Base-by-base conservation (phyloP, 2,888 invertebrate genomes). In the Tortricodes alternella region DNA sequence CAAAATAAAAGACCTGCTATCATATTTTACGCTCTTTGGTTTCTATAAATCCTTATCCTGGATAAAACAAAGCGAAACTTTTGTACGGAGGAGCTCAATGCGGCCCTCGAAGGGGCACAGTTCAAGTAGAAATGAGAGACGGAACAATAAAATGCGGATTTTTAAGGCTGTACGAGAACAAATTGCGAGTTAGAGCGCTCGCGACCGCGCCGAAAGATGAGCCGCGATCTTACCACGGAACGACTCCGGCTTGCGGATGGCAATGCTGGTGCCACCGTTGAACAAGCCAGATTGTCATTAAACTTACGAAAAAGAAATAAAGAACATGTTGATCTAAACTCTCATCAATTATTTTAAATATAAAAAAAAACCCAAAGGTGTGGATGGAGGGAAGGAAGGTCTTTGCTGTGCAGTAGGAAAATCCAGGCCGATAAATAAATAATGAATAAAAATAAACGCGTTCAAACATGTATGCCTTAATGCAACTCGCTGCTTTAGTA, bases 81-180 rank as follows among this genome's bases (percentile, higher is more conserved):
- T 68, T 62, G 64, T 64, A 57, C 61, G 60, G 55, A 59, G 62
- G 63, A 71, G 69, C 71, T 78, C 73, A 77, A 76, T 74, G 73
- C 71, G 74, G 71, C 68, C 69, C 72, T 70, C 60, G 65, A 62
- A 67, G 65, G 70, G 67, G 70, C 73, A 67, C 76, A 79, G 78
- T 83, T 83, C 78, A 74, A 81, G 76, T 73, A 78, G 75, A 80
- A 83, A 83, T 80, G 83, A 83, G 78, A 74, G 78, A 76, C 75
- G 78, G 80, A 78, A 85, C 86, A 85, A 84, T 88, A 87, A 86
- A 88, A 87, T 85, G 83, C 69, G 86, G 83, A 85, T 87, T 89
- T 89, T 87, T 86, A 87, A 87, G 84, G 83, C 80, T 83, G 79
- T 83, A 76, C 77, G 78, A 67, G 82, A 85, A 86, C 87, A 87